phyloP scores from a whole-genome alignment of 2,113 vertebrate species.

The Seriola aureovittata region DNA sequence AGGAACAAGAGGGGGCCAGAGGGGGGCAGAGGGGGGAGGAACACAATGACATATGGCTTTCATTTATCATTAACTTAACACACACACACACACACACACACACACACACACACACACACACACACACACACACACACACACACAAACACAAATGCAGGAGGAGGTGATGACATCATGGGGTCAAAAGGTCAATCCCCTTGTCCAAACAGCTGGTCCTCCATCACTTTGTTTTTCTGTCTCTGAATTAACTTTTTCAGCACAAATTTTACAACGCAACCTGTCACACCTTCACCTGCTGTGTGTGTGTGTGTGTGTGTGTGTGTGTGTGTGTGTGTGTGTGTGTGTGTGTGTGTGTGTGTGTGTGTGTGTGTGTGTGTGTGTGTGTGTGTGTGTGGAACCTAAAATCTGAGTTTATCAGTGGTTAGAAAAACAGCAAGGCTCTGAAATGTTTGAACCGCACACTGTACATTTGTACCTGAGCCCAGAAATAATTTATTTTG shows the following conservation, averaged over 20 bases:
- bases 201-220: slow-evolving; percentile 24
- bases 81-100: neutral
- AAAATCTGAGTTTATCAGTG: too few species aligned
- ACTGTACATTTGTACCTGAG: too few species aligned
- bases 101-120: slow-evolving; percentile 10
- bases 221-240: slow-evolving; percentile 13
- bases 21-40: slow-evolving; percentile 2
- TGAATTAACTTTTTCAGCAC: neutral
- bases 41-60: slow-evolving; percentile 51
- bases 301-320: neutral
- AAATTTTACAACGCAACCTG: neutral
- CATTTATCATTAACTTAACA: slow-evolving; percentile 48
- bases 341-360: neutral
- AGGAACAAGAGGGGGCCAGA: slow-evolving; percentile 4
- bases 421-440: too few species aligned
- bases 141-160: neutral
- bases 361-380: neutral
- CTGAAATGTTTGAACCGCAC: too few species aligned
- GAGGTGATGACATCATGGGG: slow-evolving; percentile 55
- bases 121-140: neutral
- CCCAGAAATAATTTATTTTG: neutral
- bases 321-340: neutral
- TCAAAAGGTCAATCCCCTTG: slow-evolving; percentile 33
- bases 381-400: neutral
- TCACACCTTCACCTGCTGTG: neutral